phyloP scores from a whole-genome alignment of 2,113 vertebrate genomes.

The Euleptes europaea region DNA sequence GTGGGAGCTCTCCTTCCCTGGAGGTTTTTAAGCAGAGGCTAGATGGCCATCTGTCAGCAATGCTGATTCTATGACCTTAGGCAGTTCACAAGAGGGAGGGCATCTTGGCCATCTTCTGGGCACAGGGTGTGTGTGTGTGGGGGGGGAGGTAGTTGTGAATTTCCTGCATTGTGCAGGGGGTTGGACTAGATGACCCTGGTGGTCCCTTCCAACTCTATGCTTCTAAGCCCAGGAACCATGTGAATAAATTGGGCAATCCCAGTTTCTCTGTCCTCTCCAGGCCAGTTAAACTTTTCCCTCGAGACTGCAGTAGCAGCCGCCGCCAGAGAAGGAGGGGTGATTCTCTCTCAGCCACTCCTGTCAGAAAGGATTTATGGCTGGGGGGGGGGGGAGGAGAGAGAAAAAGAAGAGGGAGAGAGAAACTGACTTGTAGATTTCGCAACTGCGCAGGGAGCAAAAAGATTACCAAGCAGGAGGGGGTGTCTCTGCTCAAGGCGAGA shows the following conservation, averaged over 20 bases:
- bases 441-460: not conserved
- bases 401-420: not conserved
- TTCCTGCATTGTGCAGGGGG: too few relatives aligned
- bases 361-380: slow-evolving; percentile 59
- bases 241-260: not conserved
- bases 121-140: too few relatives aligned
- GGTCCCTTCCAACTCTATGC: too few relatives aligned
- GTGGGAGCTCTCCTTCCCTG: too few relatives aligned
- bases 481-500: not conserved
- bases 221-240: not conserved
- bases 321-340: slow-evolving; percentile 10
- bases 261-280: not conserved
- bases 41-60: too few relatives aligned
- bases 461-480: not conserved
- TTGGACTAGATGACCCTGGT: too few relatives aligned
- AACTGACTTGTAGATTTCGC: slow-evolving; percentile 5
- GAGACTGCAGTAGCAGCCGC: not conserved
- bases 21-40: too few relatives aligned
- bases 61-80: too few relatives aligned
- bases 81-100: too few relatives aligned
- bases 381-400: not conserved
- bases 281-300: not conserved
- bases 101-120: too few relatives aligned
- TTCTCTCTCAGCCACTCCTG: slow-evolving; percentile 34
- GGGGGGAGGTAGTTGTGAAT: too few relatives aligned